Evolutionary conservation across 1,140 invertebrate species (phyloP), one percentile per base, ranked within the genome.

Genomic region (Bombus cullumanus): DNA sequence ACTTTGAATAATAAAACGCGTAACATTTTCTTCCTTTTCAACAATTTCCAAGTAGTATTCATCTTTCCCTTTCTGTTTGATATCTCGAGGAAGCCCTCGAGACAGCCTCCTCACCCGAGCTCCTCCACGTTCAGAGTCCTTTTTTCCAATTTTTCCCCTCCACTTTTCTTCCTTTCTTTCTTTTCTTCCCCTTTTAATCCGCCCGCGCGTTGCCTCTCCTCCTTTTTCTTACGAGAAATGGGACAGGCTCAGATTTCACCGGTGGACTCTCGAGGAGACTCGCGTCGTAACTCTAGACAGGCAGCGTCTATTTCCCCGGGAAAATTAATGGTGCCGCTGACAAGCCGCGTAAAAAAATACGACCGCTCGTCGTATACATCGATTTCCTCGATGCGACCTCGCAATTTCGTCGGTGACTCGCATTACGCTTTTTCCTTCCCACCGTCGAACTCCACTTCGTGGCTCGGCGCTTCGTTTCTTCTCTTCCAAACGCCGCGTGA

Each of bases 301-400:
- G 73, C 79, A 47, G 86, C 86, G 79, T 90, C 91, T 88, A 92
- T 92, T 92, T 92, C 88, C 87, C 88, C 85, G 86, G 86, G 90
- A 91, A 94, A 94, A 94, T 94, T 94, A 93, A 94, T 92, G 92
- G 90, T 92, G 71, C 89, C 87, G 86, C 85, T 85, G 87, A 85
- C 85, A 82, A 74, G 71, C 18, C 77, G 76, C 82, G 85, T 83
- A 66, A 78, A 90, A 90, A 86, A 90, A 88, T 80, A 85, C 75
- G 28, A 47, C 53, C 31, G 25, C n/a, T 39, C 62, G 75, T 68
- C 31, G 72, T 74, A 68, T 37, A 76, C 79, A 76, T 88, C 86
- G 85, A 74, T 81, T 43, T 84, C 37, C 72, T n/a, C 73, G 72
- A 59, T 59, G 73, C 57, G 77, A 66, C 75, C 59, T 68, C 78